Evolutionary conservation across 2,113 vertebrate genomes (phyloP).

Genomic region (Synodontis membranacea): DNA sequence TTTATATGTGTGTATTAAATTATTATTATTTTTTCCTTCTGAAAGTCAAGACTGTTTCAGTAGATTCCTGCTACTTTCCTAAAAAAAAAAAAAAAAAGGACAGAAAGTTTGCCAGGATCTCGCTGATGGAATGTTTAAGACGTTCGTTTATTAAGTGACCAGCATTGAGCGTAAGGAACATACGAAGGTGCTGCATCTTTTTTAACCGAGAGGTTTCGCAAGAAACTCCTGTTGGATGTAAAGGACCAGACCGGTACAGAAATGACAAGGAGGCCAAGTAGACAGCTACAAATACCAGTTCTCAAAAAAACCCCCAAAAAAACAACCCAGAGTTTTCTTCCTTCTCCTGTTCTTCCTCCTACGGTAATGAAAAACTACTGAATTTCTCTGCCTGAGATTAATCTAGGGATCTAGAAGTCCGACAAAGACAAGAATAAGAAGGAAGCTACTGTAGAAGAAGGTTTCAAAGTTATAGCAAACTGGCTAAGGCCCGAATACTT

Average conservation of each 20-base stretch:
- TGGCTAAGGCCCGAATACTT: neutral
- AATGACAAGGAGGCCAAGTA: constrained; percentile 3
- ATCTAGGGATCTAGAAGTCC: constrained; percentile 44
- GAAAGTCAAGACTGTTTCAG: constrained; percentile 41
- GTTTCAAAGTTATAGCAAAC: neutral
- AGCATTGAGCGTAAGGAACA: neutral
- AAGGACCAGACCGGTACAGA: neutral
- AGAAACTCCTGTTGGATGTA: neutral
- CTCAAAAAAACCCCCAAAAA: too few species aligned
- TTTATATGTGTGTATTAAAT: neutral
- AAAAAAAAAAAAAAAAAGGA: neutral
- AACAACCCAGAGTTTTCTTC: neutral
- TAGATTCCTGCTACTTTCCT: constrained; percentile 16
- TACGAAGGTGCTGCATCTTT: neutral
- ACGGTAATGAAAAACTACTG: neutral
- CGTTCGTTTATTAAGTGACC: neutral
- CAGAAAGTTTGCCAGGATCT: neutral
- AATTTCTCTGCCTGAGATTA: constrained; percentile 47
- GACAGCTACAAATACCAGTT: neutral
- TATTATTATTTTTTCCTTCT: too few species aligned
- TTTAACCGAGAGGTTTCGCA: neutral
- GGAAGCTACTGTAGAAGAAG: neutral
- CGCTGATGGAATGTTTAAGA: neutral
- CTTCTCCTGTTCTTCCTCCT: neutral
- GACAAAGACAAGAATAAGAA: neutral